Evolutionary conservation across 1,140 invertebrate genomes (phyloP), one percentile per base, ranked within the genome.

Genomic region (Dysdera silvatica): DNA sequence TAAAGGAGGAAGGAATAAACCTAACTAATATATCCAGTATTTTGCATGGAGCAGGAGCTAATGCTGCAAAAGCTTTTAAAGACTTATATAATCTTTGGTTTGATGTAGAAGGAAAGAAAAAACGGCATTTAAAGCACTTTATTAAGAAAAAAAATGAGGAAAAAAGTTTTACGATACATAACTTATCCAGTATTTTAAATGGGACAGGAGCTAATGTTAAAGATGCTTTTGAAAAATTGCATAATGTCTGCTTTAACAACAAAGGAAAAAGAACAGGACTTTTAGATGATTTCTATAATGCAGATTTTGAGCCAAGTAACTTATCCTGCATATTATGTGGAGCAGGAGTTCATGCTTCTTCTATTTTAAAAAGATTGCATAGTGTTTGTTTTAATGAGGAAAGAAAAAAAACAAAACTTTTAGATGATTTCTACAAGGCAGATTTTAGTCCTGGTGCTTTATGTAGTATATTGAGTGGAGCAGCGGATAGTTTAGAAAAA

Each of bases 181-280:
- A 57, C 28, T 32, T 57, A 47, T 57, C 55, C 16, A 5, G 41
- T 45, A 57, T 57, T 4, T 47, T 57, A 47, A 18, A 43, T 57
- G 28, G 40, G 24, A 24, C 55, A 45, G 41, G 55, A 57, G 20
- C 40, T 47, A 47, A 47, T 1, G 55, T 43, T 57, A 57, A 32
- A 47, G 28, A 57, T 47, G 55, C 55, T 33, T 57, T 57, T 57
- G 41, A 57, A 47, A 47, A 23, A 12, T 57, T 57, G 20, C 41
- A 57, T 57, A 47, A 8, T 57, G 18, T 47, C 3, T 57, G 40
- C 18, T 57, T 57, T 47, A 20, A 45, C 24, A 18, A 29, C 2
- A 29, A 57, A 31, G 55, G 41, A 47, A 47, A 57, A 18, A 57
- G 12, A 33, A 45, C 20, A 57, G 6, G 23, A n/a, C 28, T 29